phyloP scores from a whole-genome alignment of 2,113 vertebrate species.

The Stigmatopora nigra region DNA sequence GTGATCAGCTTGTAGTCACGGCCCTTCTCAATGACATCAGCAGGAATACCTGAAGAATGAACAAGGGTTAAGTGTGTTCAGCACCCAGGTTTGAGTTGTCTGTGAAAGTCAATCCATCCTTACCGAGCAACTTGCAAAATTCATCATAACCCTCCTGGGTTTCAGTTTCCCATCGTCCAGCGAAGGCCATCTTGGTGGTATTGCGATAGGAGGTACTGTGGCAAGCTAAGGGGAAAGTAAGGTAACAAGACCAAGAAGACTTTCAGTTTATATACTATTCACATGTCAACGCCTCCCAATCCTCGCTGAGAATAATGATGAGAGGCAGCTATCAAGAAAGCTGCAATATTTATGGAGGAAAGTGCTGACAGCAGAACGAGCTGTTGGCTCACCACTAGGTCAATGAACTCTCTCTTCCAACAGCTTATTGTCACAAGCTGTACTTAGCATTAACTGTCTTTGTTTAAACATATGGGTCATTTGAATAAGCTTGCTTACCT shows the following conservation, averaged over 20 bases:
- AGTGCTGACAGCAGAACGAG: conserved; percentile 39
- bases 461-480: conserved; percentile 14
- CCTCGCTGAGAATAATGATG: conserved; percentile 39
- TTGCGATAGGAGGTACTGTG: conserved; percentile 38
- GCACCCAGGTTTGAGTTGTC: background rate
- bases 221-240: conserved; percentile 42
- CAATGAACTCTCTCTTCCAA: conserved; percentile 43
- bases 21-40: conserved; percentile 75
- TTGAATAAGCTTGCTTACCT: conserved; percentile 20
- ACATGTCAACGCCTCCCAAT: conserved; percentile 32
- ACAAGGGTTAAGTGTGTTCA: background rate
- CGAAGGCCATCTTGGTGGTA: conserved; percentile 71
- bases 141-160: conserved; percentile 79
- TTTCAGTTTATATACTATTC: conserved; percentile 55
- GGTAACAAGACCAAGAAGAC: conserved; percentile 29
- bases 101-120: conserved; percentile 20
- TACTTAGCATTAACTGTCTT: conserved; percentile 43
- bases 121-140: conserved; percentile 76
- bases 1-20: conserved; percentile 80
- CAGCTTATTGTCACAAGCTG: conserved; percentile 30
- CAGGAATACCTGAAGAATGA: conserved; percentile 72
- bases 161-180: conserved; percentile 80
- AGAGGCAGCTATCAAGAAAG: conserved; percentile 18
- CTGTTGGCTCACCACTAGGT: conserved; percentile 41
- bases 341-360: conserved; percentile 43